Percentiles rank a stretch among this genome's conserved stretches.
Evolutionary conservation across 1,140 invertebrate genomes (phyloP).

Genomic region (Drosophila nigrodunni): DNA sequence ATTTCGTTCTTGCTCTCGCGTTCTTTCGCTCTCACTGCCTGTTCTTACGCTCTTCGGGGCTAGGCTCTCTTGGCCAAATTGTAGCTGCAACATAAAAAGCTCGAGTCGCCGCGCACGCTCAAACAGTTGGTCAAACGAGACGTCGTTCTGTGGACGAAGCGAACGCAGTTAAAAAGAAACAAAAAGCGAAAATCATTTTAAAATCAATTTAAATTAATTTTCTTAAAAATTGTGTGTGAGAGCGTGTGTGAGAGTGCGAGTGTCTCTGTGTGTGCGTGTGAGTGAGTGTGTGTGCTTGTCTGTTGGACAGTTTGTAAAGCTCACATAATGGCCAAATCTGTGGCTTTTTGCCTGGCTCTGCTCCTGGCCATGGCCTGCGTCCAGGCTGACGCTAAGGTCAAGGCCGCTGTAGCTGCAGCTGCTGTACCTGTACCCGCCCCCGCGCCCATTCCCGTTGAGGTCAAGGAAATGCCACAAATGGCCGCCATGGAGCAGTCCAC

Average conservation of each 20-base stretch:
- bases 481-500: constrained; percentile 68
- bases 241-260: constrained; percentile 5
- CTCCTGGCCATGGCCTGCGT: constrained; percentile 28
- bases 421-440: not conserved
- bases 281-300: constrained; percentile 14
- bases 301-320: not conserved
- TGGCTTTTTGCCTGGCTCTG: constrained; percentile 58
- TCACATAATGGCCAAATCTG: constrained; percentile 48
- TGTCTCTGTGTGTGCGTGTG: constrained; percentile 9
- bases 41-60: constrained; percentile 6
- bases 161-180: constrained; percentile 25
- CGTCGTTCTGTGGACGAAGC: constrained; percentile 73
- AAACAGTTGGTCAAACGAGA: constrained; percentile 77
- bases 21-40: not conserved
- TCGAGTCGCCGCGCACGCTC: constrained; percentile 68
- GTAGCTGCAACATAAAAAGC: constrained; percentile 82
- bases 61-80: constrained; percentile 51
- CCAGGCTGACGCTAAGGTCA: constrained; percentile 29
- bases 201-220: not conserved
- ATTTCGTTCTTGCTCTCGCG: not conserved
- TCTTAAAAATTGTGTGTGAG: not conserved
- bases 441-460: not conserved
- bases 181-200: constrained; percentile 1
- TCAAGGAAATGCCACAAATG: constrained; percentile 31
- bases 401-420: constrained; percentile 9